Conservation (phyloP, 2,888 invertebrate genomes). For the Drosophila gaucha region DNA sequence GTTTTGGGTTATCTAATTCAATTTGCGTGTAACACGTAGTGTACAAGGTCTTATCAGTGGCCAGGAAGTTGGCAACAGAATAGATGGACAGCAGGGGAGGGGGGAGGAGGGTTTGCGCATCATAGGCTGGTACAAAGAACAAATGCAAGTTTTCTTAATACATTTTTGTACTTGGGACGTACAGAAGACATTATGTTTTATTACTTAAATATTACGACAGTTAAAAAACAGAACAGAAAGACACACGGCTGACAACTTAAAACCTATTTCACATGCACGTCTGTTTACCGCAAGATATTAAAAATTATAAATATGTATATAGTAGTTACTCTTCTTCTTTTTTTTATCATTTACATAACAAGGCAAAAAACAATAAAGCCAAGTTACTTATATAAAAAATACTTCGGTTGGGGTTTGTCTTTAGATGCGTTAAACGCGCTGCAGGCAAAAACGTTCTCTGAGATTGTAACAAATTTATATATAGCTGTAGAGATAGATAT, state of each 20-base stretch:
- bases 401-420: slow-evolving; percentile 33
- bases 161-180: slow-evolving; percentile 23
- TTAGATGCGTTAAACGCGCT: slow-evolving; percentile 48
- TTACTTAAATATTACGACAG: slow-evolving; percentile 74
- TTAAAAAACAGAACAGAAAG: slow-evolving; percentile 39
- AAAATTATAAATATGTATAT: slow-evolving; percentile 19
- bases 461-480: slow-evolving; percentile 41
- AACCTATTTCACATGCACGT: slow-evolving; percentile 73
- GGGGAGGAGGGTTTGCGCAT: not conserved
- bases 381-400: slow-evolving; percentile 41
- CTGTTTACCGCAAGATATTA: slow-evolving; percentile 62
- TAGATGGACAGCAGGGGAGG: not conserved
- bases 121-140: slow-evolving; percentile 1
- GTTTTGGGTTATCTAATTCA: slow-evolving; percentile 69
- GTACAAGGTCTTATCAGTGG: slow-evolving; percentile 47
- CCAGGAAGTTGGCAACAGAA: slow-evolving; percentile 32
- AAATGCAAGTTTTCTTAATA: slow-evolving; percentile 35
- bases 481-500: slow-evolving; percentile 2
- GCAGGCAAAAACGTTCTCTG: slow-evolving; percentile 44
- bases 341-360: slow-evolving; percentile 65
- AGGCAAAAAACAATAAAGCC: slow-evolving; percentile 25
- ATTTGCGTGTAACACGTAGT: slow-evolving; percentile 57
- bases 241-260: slow-evolving; percentile 70
- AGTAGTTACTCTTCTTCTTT: not conserved
- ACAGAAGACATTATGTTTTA: slow-evolving; percentile 66